These are phyloP conservation scores for Thecophora atra DNA, from an alignment of 2,888 invertebrate genomes.

Conservation along the genomic window DNA sequence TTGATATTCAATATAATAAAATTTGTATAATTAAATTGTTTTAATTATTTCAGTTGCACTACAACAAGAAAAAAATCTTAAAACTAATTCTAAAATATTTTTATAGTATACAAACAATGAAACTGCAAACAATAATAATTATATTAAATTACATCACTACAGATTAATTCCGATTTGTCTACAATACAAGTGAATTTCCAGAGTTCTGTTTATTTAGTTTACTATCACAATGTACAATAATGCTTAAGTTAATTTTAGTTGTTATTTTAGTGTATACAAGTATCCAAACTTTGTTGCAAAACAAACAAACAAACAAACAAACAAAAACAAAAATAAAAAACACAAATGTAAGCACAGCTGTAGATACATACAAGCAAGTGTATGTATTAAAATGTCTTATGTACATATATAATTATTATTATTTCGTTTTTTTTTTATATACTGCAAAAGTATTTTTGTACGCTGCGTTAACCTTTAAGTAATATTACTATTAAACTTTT, in stretches of 20 bases:
- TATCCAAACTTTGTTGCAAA: slow-evolving; percentile 8
- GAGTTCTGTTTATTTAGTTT: neutral
- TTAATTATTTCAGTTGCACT: neutral
- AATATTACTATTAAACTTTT: slow-evolving; percentile 26
- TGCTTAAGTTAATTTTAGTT: slow-evolving; percentile 29
- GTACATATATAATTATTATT: slow-evolving; percentile 49
- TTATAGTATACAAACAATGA: neutral
- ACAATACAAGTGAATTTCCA: neutral
- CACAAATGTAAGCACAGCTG: slow-evolving; percentile 38
- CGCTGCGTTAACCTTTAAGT: slow-evolving; percentile 46
- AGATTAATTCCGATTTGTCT: neutral
- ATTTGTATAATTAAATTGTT: slow-evolving; percentile 18
- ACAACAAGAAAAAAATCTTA: neutral
- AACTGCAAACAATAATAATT: slow-evolving; percentile 26
- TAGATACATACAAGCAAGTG: slow-evolving; percentile 11
- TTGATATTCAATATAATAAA: slow-evolving; percentile 37
- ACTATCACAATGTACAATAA: slow-evolving; percentile 37
- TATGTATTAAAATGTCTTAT: slow-evolving; percentile 47
- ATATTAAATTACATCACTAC: neutral
- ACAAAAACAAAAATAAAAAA: slow-evolving; percentile 1
- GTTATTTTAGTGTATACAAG: slow-evolving; percentile 25
- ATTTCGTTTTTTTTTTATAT: slow-evolving; percentile 43
- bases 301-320: slow-evolving; percentile 1
- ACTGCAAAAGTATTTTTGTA: slow-evolving; percentile 46
- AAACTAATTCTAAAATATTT: neutral